Base-by-base conservation (phyloP, 2,888 invertebrate genomes). In the Mycalesis mineus region DNA sequence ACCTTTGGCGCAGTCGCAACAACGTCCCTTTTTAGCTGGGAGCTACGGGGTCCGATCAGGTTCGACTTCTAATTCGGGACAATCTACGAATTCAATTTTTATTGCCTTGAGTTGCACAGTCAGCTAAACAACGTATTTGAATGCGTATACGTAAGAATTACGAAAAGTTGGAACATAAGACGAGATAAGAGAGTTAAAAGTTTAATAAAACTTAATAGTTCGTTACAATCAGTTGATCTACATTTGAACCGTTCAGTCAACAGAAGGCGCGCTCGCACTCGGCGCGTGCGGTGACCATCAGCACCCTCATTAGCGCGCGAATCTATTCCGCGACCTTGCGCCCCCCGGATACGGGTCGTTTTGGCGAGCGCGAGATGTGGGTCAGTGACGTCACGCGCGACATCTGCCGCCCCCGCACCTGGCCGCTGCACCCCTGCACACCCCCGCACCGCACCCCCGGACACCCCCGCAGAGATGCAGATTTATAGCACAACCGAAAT, bases 341-440 rank as follows among this genome's bases (percentile, higher is more conserved):
- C 7, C 39, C 49, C 5, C 5, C n/a, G 11, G 11, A 51, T 61
- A 63, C 33, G 61, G 61, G 39, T 54, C 33, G 53, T 44, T 61
- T 64, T 40, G 29, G 65, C 37, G 28, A 36, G 52, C 33, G 37
- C 15, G 74, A 65, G 68, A 81, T 82, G 73, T 81, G 80, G 82
- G 82, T 80, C 82, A 78, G 69, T 67, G 69, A 68, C 68, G 69
- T 69, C 65, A 68, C 65, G 60, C 64, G 62, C 66, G 74, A 74
- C 85, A 85, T 80, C 86, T 85, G 85, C 85, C 85, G 72, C 85
- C 84, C 82, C 78, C 84, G 82, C 85, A 83, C 83, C 84, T 83
- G 83, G 81, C 28, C 54, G 47, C 17, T 11, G 42, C 45, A 55
- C 62, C 57, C 61, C 44, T 47, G 44, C 62, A 57, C 61, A 33